phyloP scores from a whole-genome alignment of 1,140 invertebrate species.

The Leptoteleia sp. region DNA sequence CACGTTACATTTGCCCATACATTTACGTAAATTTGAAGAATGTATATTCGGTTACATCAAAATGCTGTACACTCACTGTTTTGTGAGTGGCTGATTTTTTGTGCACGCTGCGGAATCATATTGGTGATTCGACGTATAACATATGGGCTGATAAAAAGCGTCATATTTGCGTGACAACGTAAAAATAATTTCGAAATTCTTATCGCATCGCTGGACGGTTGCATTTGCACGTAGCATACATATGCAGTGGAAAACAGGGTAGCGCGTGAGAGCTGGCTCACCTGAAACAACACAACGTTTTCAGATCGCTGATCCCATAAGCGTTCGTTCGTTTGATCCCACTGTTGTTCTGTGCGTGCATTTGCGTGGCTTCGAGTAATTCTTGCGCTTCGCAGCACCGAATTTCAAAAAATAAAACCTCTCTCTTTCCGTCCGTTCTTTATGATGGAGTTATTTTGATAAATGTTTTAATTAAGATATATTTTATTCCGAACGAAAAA shows the following conservation, averaged over 20 bases:
- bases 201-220: conserved; percentile 66
- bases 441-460: conserved; percentile 54
- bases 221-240: conserved; percentile 67
- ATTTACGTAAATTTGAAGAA: conserved; percentile 42
- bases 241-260: conserved; percentile 72
- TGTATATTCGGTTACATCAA: conserved; percentile 48
- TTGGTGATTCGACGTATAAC: conserved; percentile 61
- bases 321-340: conserved; percentile 78
- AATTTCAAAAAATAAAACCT: conserved; percentile 60
- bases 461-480: conserved; percentile 59
- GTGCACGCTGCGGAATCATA: conserved; percentile 25
- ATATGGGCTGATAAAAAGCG: conserved; percentile 65
- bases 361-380: conserved; percentile 67
- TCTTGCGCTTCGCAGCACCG: conserved; percentile 67
- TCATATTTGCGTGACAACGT: conserved; percentile 67
- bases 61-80: conserved; percentile 60
- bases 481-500: too few relatives aligned
- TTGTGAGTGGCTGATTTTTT: conserved; percentile 53
- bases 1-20: not conserved
- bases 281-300: conserved; percentile 81
- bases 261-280: conserved; percentile 77
- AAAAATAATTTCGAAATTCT: conserved; percentile 69
- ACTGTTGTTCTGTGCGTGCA: conserved; percentile 73
- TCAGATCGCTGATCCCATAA: conserved; percentile 80
- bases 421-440: conserved; percentile 34